phyloP scores from a whole-genome alignment of 2,797 vertebrate genomes.

The Lates japonicus region DNA sequence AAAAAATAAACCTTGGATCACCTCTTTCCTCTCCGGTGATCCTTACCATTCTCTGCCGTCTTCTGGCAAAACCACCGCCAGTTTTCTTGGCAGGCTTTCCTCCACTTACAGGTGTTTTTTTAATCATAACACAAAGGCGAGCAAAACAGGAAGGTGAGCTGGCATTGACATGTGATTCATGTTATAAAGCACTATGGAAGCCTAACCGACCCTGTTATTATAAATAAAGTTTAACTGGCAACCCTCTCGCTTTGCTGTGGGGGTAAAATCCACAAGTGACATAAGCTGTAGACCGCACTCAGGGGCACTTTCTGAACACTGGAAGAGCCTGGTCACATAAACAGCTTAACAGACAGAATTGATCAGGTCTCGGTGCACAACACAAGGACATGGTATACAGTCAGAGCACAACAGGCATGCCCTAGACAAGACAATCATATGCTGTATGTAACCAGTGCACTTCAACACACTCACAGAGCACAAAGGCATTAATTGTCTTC shows the following conservation, averaged over 20 bases:
- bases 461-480: constrained; percentile 23
- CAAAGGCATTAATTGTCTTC: constrained; percentile 43
- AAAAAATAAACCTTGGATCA: not conserved
- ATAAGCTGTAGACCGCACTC: constrained; percentile 20
- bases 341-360: constrained; percentile 26
- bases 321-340: constrained; percentile 29
- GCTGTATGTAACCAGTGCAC: not conserved
- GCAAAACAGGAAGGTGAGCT: constrained; percentile 79
- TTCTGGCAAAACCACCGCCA: constrained; percentile 34
- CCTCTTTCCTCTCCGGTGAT: constrained; percentile 8
- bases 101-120: constrained; percentile 54
- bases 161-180: constrained; percentile 40
- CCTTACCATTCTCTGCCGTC: constrained; percentile 17
- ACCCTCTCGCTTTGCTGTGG: not conserved
- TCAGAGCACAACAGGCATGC: constrained; percentile 3
- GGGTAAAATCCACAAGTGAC: constrained; percentile 40
- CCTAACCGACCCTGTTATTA: constrained; percentile 53
- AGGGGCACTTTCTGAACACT: constrained; percentile 10
- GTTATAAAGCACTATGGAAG: constrained; percentile 56
- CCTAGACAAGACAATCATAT: constrained; percentile 11
- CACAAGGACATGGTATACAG: constrained; percentile 27
- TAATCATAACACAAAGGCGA: constrained; percentile 55
- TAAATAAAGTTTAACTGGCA: constrained; percentile 19
- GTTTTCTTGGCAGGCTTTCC: constrained; percentile 43
- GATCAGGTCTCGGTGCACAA: constrained; percentile 21